Base-by-base conservation (phyloP, 2,888 invertebrate genomes). In the Celastrina argiolus region DNA sequence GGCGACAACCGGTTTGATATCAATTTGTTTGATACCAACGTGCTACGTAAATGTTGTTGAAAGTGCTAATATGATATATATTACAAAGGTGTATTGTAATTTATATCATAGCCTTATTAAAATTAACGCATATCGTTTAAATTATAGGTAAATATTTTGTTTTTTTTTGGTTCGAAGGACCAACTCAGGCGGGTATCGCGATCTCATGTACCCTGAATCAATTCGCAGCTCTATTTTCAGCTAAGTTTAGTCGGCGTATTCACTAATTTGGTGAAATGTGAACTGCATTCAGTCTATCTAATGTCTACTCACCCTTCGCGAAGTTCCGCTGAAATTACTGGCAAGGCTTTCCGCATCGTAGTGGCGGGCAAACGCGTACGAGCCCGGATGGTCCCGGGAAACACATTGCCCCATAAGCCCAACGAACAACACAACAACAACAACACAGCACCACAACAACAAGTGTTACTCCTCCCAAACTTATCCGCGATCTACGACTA, bases 351-450 rank as follows among this genome's bases (percentile, higher is more conserved):
- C 88, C 28, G 88, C 85, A 75, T 92, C 91, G 78, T 87, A 91
- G 71, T 90, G 91, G 68, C 90, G 83, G 64, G 86, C 79, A 74
- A 87, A 87, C 68, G 83, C 81, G 75, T 88, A 88, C 68, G 90
- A 82, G 84, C 89, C 91, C 84, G 88, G 88, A 81, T 87, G 82
- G 77, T 86, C 86, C 87, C 94, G 94, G 90, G 94, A 94, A 90
- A 94, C 93, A 92, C 95, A 95, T 94, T 95, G 94, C 93, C 95
- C 95, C 95, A 95, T 95, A 93, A 78, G 92, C 85, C 78, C 79
- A 74, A 74, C 70, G 66, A 64, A 66, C 67, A 74, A 73, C 75
- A 75, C 73, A 71, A 66, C 68, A 73, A 74, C 75, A 74, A 42
- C 66, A 68, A 66, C 63, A 12, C 56, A n/a, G 31, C 58, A 22